These are phyloP conservation scores for Smittia sp. DNA, from an alignment of 2,888 invertebrate species.

Conservation along the genomic window DNA sequence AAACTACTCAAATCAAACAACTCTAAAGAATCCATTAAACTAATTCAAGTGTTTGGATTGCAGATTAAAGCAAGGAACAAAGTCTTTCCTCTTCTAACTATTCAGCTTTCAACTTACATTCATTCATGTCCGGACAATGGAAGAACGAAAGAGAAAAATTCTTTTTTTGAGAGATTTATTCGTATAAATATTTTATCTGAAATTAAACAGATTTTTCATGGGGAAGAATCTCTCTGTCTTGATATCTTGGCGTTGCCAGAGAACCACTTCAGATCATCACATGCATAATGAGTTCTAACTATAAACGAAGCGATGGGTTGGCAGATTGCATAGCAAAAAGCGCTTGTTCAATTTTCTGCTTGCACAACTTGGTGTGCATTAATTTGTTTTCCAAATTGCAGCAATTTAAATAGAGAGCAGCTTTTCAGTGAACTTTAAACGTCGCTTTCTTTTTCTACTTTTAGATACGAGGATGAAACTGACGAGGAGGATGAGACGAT, in stretches of 20 bases:
- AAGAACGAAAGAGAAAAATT: background rate
- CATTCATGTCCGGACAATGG: background rate
- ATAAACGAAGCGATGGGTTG: background rate
- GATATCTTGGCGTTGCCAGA: background rate
- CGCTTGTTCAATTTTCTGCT: background rate
- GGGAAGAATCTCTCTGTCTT: background rate
- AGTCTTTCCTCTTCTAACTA: no score
- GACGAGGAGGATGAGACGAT: background rate
- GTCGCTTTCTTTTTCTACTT: background rate
- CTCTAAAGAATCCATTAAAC: no score
- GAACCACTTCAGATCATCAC: background rate
- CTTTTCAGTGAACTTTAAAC: background rate
- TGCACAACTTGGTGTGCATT: conserved; percentile 12
- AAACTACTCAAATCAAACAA: no score
- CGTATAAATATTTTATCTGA: background rate
- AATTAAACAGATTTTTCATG: conserved; percentile 15
- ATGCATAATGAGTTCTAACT: background rate
- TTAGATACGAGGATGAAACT: background rate
- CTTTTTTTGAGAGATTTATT: conserved; percentile 8
- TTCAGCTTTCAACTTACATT: no score
- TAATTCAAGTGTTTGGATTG: no score
- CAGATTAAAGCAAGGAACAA: no score
- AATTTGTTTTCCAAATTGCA: conserved; percentile 8
- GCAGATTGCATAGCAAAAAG: background rate
- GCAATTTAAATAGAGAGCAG: conserved; percentile 6